Percentiles rank a stretch among this genome's conserved stretches.
Conservation (phyloP, 2,113 vertebrate genomes). For the Mobula birostris region DNA sequence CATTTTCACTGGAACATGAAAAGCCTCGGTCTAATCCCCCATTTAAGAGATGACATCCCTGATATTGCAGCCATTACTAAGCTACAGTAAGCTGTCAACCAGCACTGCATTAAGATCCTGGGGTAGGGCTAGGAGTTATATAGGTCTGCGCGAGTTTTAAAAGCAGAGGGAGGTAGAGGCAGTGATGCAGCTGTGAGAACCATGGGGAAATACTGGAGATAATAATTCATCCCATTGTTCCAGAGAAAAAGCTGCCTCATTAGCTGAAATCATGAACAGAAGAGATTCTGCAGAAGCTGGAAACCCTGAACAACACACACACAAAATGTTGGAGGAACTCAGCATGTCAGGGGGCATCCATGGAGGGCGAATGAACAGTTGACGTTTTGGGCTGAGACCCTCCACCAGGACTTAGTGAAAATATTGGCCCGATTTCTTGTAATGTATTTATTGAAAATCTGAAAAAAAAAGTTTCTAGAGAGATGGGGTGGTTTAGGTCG, state of each 20-base stretch:
- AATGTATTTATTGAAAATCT: not conserved
- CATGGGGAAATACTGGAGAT: not conserved
- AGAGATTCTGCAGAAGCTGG: too few species aligned
- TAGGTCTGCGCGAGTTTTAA: not conserved
- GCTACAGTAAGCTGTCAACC: not conserved
- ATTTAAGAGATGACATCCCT: not conserved
- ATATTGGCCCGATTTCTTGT: not conserved
- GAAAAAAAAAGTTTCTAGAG: too few species aligned
- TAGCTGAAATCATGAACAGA: not conserved
- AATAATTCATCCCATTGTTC: not conserved
- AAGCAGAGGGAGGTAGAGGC: not conserved
- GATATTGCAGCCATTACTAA: not conserved
- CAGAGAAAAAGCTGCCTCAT: not conserved
- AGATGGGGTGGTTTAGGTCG: too few species aligned
- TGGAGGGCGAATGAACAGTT: too few species aligned
- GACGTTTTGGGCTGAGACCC: too few species aligned
- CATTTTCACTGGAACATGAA: not conserved
- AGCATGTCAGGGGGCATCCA: too few species aligned
- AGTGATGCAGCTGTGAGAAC: not conserved
- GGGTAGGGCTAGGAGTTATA: not conserved
- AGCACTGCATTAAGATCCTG: not conserved
- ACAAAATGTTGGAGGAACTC: too few species aligned
- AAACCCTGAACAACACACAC: too few species aligned
- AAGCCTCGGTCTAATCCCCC: not conserved
- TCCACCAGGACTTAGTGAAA: too few species aligned